Conservation (phyloP, 2,113 vertebrate genomes). For the Chelonoidis abingdonii region DNA sequence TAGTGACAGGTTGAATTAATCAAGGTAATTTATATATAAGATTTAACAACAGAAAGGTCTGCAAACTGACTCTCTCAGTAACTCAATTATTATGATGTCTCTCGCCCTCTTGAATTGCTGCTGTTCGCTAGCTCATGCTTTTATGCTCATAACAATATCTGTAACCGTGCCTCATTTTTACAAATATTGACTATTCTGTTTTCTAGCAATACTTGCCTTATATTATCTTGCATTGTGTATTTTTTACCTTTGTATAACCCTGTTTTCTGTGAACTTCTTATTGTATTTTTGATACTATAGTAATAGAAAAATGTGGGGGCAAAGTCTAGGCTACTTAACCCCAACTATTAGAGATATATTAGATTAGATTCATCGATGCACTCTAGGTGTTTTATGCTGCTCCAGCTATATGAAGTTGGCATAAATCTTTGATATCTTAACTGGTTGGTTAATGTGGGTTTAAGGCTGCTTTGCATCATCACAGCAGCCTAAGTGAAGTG, state of each 20-base stretch:
- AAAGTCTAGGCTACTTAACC: not conserved
- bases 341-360: not conserved
- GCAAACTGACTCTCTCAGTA: not conserved
- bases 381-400: not conserved
- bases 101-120: not conserved
- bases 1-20: not conserved
- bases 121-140: not conserved
- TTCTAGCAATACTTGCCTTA: not conserved
- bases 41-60: not conserved
- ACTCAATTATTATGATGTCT: not conserved
- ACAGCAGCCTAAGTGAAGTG: not conserved
- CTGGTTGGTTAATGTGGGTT: not conserved
- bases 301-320: not conserved
- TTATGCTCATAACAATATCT: not conserved
- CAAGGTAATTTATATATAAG: not conserved
- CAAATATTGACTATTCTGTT: not conserved
- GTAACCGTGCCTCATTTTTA: not conserved
- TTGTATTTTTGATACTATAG: not conserved
- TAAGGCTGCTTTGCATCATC: not conserved
- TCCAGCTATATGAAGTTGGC: not conserved
- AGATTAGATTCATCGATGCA: not conserved
- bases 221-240: not conserved
- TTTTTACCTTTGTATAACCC: not conserved
- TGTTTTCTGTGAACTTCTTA: not conserved
- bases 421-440: not conserved